Evolutionary conservation across 2,888 invertebrate species (phyloP).

Genomic region (Endomychus coccineus): DNA sequence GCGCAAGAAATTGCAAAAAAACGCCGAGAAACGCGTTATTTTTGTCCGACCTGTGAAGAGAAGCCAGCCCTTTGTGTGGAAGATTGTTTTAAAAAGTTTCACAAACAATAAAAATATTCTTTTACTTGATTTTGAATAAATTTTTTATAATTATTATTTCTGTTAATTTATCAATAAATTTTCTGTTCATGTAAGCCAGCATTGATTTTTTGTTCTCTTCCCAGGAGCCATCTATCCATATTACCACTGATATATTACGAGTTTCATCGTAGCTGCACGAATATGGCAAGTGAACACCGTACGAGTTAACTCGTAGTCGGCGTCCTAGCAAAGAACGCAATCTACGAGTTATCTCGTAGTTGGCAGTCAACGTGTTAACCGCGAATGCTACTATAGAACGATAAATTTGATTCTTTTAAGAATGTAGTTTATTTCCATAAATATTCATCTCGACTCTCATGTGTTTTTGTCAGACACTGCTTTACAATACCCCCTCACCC

Average conservation of each 20-base stretch:
- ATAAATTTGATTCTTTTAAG: no score
- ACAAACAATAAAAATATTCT: slow-evolving; percentile 22
- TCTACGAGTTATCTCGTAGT: slow-evolving; percentile 20
- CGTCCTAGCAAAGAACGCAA: slow-evolving; percentile 24
- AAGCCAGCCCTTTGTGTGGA: slow-evolving; percentile 24
- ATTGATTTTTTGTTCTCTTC: slow-evolving; percentile 26
- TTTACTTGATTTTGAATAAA: slow-evolving; percentile 7
- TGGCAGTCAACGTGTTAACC: slow-evolving; percentile 18
- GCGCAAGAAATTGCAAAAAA: slow-evolving; percentile 23
- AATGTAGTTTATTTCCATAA: no score
- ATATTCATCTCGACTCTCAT: no score
- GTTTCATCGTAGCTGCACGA: slow-evolving; percentile 23
- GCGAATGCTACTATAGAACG: no score
- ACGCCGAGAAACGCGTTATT: slow-evolving; percentile 25
- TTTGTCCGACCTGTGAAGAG: slow-evolving; percentile 22
- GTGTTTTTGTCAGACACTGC: no score
- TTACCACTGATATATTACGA: slow-evolving; percentile 24
- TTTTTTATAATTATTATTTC: no score
- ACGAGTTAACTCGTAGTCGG: slow-evolving; percentile 25
- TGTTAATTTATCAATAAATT: slow-evolving; percentile 18
- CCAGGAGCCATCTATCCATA: slow-evolving; percentile 26
- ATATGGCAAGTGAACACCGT: slow-evolving; percentile 21
- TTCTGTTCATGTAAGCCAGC: slow-evolving; percentile 19
- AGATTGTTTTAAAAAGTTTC: slow-evolving; percentile 25
- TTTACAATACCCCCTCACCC: no score